Conservation (phyloP, 2,888 invertebrate genomes). For the Platycheirus albimanus region DNA sequence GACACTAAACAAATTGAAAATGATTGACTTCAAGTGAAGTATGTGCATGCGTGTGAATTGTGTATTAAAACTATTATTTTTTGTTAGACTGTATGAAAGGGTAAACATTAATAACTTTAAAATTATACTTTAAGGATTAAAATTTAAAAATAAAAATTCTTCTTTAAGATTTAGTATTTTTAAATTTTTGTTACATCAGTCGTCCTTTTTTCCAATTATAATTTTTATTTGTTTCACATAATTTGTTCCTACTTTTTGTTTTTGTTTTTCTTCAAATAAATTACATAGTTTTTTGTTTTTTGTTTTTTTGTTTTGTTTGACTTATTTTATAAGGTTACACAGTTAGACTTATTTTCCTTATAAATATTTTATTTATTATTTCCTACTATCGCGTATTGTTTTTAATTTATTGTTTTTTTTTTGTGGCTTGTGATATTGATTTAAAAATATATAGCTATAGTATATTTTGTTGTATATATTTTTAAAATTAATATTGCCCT, state of each 20-base stretch:
- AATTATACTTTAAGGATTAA: constrained; percentile 31
- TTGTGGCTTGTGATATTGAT: constrained; percentile 65
- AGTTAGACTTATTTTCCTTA: constrained; percentile 61
- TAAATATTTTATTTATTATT: constrained; percentile 17
- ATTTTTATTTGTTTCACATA: constrained; percentile 7
- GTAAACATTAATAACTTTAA: constrained; percentile 41
- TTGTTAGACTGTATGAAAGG: not conserved
- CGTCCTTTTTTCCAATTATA: constrained; percentile 68
- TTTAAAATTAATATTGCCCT: constrained; percentile 77
- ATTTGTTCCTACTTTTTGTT: constrained; percentile 25
- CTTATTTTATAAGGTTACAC: constrained; percentile 60
- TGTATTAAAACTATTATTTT: constrained; percentile 17
- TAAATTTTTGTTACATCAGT: constrained; percentile 52
- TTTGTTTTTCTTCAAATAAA: constrained; percentile 46
- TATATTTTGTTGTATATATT: constrained; percentile 52
- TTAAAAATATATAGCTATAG: constrained; percentile 64
- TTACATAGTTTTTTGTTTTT: too few relatives aligned
- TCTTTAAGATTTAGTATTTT: constrained; percentile 48
- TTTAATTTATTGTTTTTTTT: constrained; percentile 27
- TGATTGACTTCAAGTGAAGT: constrained; percentile 11
- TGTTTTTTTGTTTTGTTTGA: constrained; percentile 21
- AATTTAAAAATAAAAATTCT: constrained; percentile 63
- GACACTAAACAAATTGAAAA: constrained; percentile 49
- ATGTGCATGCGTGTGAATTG: constrained; percentile 15
- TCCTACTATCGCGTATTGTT: constrained; percentile 34